Percentiles rank a stretch among this genome's conserved stretches.
Evolutionary conservation across 2,797 vertebrate genomes (phyloP).

Genomic region (Lepus townsendii): DNA sequence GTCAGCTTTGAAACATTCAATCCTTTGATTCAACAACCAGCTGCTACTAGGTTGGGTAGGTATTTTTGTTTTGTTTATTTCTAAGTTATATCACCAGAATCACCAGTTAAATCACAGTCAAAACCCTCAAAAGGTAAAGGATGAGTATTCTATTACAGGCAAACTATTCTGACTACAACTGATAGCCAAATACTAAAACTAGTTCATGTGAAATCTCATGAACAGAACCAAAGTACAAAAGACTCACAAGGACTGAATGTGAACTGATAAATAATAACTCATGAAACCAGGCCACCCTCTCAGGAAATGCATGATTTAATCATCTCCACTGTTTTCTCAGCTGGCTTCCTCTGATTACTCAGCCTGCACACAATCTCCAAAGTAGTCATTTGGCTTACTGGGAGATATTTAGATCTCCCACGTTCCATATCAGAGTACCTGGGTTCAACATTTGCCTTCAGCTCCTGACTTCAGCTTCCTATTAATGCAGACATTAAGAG

Average conservation of each 20-base stretch:
- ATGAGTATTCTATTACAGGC: neutral
- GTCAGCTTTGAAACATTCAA: neutral
- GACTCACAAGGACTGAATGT: neutral
- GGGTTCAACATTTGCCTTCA: too few species aligned
- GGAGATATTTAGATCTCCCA: too few species aligned
- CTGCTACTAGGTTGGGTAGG: neutral
- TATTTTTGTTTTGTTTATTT: neutral
- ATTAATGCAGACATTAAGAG: too few species aligned
- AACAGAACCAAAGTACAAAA: neutral
- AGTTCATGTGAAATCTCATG: neutral
- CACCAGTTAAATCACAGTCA: neutral
- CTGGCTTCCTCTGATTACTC: neutral
- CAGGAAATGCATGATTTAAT: neutral
- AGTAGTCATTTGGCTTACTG: too few species aligned
- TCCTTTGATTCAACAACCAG: neutral
- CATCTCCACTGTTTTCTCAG: neutral
- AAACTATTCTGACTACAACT: neutral
- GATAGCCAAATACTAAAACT: neutral
- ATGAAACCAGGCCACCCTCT: neutral
- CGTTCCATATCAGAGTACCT: too few species aligned
- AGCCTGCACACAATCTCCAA: neutral
- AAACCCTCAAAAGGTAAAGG: neutral
- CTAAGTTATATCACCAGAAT: neutral
- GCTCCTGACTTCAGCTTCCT: too few species aligned
- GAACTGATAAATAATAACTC: neutral